phyloP scores from a whole-genome alignment of 2,113 vertebrate genomes.

The Okapia johnstoni region DNA sequence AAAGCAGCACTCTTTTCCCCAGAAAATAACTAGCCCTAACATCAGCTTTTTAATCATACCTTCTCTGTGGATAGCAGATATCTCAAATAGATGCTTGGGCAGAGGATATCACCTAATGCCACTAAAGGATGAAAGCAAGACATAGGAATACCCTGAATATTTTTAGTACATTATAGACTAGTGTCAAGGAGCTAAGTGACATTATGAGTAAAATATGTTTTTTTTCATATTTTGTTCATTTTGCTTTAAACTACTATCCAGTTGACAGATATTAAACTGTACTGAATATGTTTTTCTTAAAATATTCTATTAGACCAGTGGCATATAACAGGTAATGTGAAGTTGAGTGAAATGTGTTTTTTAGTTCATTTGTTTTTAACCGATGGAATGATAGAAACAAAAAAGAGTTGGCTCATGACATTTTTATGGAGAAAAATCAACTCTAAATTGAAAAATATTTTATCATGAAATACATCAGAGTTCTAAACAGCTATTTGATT shows the following conservation, averaged over 20 bases:
- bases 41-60: neutral
- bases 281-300: neutral
- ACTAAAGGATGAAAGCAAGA: neutral
- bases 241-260: neutral
- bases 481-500: neutral
- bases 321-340: neutral
- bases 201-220: neutral
- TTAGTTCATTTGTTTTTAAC: neutral
- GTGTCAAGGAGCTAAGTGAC: neutral
- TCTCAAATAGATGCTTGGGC: neutral
- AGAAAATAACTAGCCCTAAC: neutral
- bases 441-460: neutral
- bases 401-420: neutral
- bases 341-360: neutral
- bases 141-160: neutral
- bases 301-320: neutral
- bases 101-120: neutral
- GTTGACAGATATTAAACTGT: neutral
- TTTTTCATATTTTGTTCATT: neutral
- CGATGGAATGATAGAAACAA: neutral
- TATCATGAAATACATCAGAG: neutral
- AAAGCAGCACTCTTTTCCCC: neutral
- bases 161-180: neutral
- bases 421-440: neutral
- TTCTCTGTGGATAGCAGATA: neutral